Conservation (phyloP, 2,113 vertebrate genomes). For the Heloderma charlesbogerti region DNA sequence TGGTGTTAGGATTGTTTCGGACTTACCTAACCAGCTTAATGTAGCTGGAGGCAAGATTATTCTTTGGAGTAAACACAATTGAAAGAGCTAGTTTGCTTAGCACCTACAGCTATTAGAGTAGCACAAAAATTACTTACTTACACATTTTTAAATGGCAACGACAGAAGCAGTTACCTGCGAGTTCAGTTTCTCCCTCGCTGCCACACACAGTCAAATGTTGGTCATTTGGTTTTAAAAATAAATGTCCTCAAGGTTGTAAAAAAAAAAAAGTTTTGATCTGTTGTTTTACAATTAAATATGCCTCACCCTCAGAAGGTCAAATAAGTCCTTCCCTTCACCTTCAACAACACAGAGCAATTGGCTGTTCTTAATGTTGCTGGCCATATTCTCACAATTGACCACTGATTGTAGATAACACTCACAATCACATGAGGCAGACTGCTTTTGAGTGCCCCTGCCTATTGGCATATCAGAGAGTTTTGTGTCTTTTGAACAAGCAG, state of each 20-base stretch:
- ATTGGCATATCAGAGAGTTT: not conserved
- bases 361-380: too few relatives aligned
- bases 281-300: too few relatives aligned
- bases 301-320: not conserved
- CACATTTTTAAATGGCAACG: not conserved
- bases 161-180: not conserved
- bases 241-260: not conserved
- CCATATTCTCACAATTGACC: too few relatives aligned
- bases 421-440: not conserved
- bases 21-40: conserved; percentile 17
- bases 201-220: not conserved
- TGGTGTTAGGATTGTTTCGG: not conserved
- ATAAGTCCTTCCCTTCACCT: not conserved
- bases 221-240: not conserved
- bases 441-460: not conserved
- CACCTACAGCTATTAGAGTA: not conserved
- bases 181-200: not conserved
- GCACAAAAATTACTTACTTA: not conserved
- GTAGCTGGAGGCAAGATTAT: not conserved
- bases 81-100: not conserved
- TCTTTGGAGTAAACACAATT: not conserved
- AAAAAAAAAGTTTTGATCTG: not conserved
- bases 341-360: not conserved
- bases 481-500: not conserved
- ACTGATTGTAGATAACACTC: too few relatives aligned